Evolutionary conservation across 2,888 invertebrate genomes (phyloP).

Genomic region (Lutraria lutraria): DNA sequence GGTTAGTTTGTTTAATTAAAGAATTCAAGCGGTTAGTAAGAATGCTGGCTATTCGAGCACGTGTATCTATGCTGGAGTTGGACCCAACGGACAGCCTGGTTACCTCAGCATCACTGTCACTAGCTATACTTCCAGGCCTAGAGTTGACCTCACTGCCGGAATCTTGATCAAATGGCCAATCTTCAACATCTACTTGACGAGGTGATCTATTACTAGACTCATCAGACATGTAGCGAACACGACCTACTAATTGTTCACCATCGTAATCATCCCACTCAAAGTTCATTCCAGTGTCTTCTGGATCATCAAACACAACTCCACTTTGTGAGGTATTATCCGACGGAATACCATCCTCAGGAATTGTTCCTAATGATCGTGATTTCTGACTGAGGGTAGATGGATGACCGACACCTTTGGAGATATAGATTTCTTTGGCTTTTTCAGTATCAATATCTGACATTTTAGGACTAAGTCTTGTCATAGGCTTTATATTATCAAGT

Average conservation of each 20-base stretch:
- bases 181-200: slow-evolving; percentile 64
- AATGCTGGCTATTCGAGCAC: slow-evolving; percentile 72
- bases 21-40: slow-evolving; percentile 70
- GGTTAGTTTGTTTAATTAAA: slow-evolving; percentile 63
- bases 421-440: slow-evolving; percentile 79
- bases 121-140: slow-evolving; percentile 69
- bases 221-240: slow-evolving; percentile 70
- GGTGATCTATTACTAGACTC: slow-evolving; percentile 59
- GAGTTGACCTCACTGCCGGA: slow-evolving; percentile 66
- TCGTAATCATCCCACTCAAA: slow-evolving; percentile 84
- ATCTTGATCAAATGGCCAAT: slow-evolving; percentile 76
- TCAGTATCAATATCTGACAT: slow-evolving; percentile 69
- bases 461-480: slow-evolving; percentile 37
- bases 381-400: slow-evolving; percentile 73
- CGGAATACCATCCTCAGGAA: slow-evolving; percentile 78
- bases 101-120: slow-evolving; percentile 74
- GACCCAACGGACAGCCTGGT: slow-evolving; percentile 67
- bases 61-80: slow-evolving; percentile 70
- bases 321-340: slow-evolving; percentile 73
- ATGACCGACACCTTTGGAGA: slow-evolving; percentile 77
- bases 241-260: slow-evolving; percentile 79
- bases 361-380: slow-evolving; percentile 76
- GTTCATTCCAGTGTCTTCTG: slow-evolving; percentile 70
- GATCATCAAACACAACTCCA: slow-evolving; percentile 77
- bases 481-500: slow-evolving; percentile 35